Evolutionary conservation across 2,797 vertebrate species (phyloP), one percentile per base, ranked within the genome.

Genomic region (Enteromius unitaeniatus): DNA sequence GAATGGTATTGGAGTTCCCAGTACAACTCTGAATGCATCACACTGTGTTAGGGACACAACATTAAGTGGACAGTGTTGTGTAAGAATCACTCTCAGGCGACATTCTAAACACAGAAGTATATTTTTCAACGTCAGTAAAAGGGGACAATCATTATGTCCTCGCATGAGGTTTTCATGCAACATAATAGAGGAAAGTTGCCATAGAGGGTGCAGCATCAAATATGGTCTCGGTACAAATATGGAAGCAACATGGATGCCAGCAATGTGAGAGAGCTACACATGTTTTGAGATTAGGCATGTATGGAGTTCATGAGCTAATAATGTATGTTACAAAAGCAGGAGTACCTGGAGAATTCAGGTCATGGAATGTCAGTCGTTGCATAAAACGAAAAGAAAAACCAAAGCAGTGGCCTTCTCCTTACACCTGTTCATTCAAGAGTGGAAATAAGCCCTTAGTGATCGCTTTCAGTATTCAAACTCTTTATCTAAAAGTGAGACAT

Each of bases 141-240:
- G 87, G 75, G 89, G 93, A 93, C 91, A 93, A 93, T 91, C 91
- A 92, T 92, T 91, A 91, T 91, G 89, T 92, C 91, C 93, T 93
- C 91, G 75, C 15, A 14, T 79, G 91, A 94, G 91, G 91, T 93
- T 93, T 93, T 94, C 95, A 95, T 96, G 95, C 94, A 95, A 96
- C 94, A 94, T 91, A 95, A 94, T 93, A 92, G 78, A 82, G 86
- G 88, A 87, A 77, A 84, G 84, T 84, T 86, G 83, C 70, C 75
- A 67, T 82, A 78, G 81, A 86, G 82, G 79, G 42, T 81, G 78
- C 8, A 76, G 90, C 83, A 88, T 89, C 80, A 88, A 91, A 79
- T 77, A 86, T 84, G 60, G 64, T 84, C 86, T 88, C 62, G 26
- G 82, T 89, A 84, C 84, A 86, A 89, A 86, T 85, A 80, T 74